Evolutionary conservation across 1,140 invertebrate species (phyloP), one percentile per base, ranked within the genome.

Genomic region (Lutraria rhynchaena): DNA sequence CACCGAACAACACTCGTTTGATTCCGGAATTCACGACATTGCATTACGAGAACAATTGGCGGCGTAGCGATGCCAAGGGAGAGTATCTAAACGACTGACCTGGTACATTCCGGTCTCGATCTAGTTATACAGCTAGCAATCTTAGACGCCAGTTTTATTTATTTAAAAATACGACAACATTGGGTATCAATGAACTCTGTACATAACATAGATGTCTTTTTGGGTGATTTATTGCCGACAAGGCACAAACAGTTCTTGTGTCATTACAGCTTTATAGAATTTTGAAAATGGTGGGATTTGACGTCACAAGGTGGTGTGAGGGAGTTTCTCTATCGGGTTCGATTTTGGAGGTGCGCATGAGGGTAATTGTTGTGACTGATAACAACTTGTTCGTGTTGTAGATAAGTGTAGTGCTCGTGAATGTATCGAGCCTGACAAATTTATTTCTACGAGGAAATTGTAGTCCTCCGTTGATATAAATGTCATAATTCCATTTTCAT

Each of bases 11-110:
- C 82, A 85, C 46, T 87, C 86, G 0, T 87, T 88, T 71, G 87
- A 88, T 53, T 88, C 87, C n/a, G 87, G 87, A 31, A 88, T 88
- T 61, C 85, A 88, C 78, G 87, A 88, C 46, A 19, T 78, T 3
- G 22, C 24, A n/a, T 15, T 67, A 22, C 29, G 27, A 51, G 41
- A 67, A 46, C 63, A 67, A 49, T 46, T 67, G 22, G 22, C 37
- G 35, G 63, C 33, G 44, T 67, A 67, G 63, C 41, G 19, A 2
- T 31, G 37, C 49, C 1, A 17, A 3, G 31, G 7, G n/a, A 19
- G 41, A 67, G 1, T 27, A 37, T 41, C 37, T 37, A 33, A 33
- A 63, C 60, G 15, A 5, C 37, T 67, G 44, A 67, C 41, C 44
- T 27, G 3, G 41, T 49, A 46, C 24, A 46, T 27, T n/a, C 44